phyloP scores from a whole-genome alignment of 2,888 invertebrate genomes.

The Archaeoteleia sp. region DNA sequence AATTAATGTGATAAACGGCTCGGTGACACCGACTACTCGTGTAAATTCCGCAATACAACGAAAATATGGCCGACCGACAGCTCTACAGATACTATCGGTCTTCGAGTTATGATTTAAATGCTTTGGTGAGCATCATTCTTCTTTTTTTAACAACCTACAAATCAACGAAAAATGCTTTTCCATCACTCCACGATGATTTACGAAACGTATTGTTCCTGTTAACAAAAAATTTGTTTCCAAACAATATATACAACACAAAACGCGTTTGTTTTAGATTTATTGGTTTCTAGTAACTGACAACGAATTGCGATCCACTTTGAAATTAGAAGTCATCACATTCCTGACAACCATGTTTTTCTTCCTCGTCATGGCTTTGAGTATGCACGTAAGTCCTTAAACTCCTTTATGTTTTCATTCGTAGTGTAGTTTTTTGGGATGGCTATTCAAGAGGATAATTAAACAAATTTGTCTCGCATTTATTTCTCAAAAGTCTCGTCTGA shows the following conservation, averaged over 20 bases:
- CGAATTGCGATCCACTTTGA: conserved; percentile 60
- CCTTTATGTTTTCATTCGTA: too few relatives aligned
- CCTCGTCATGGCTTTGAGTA: conserved; percentile 12
- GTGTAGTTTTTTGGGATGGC: too few relatives aligned
- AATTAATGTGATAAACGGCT: conserved; percentile 61
- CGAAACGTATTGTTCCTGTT: conserved; percentile 5
- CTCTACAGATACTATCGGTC: conserved; percentile 62
- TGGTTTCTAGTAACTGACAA: conserved; percentile 62
- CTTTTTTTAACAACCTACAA: conserved; percentile 19
- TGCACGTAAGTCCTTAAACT: conserved; percentile 23
- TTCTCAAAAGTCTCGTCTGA: background rate
- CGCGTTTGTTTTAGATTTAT: conserved; percentile 66
- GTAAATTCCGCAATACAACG: conserved; percentile 26
- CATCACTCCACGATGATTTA: conserved; percentile 39
- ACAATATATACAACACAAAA: too few relatives aligned
- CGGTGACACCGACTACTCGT: conserved; percentile 15
- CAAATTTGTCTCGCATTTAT: background rate
- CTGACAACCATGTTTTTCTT: conserved; percentile 55
- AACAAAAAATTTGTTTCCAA: conserved; percentile 25
- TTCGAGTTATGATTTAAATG: conserved; percentile 51
- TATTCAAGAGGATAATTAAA: conserved; percentile 11
- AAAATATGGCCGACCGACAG: conserved; percentile 62
- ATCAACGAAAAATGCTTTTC: conserved; percentile 24
- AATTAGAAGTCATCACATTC: conserved; percentile 59
- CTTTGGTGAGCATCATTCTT: conserved; percentile 56